Conservation (phyloP, 2,113 vertebrate species). For the Syrmaticus mikado region DNA sequence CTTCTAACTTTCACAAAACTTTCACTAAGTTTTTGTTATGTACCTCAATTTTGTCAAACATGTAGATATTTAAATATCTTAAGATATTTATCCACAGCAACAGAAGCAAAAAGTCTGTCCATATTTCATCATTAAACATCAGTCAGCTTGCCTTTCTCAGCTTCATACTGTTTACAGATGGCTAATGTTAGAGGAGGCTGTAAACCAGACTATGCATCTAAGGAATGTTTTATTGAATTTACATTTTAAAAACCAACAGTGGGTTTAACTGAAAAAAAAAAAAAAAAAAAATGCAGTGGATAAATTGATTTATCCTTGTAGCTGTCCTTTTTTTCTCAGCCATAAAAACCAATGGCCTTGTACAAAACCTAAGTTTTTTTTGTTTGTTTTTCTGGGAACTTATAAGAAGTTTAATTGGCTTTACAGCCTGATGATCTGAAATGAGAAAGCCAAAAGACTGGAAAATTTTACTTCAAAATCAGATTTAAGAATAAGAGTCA, state of each 20-base stretch:
- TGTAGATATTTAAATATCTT: not conserved
- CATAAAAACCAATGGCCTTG: not conserved
- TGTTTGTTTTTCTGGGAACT: not conserved
- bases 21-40: not conserved
- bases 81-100: not conserved
- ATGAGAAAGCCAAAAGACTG: not conserved
- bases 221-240: conserved; percentile 4
- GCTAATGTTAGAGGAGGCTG: not conserved
- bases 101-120: not conserved
- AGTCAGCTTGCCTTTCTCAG: not conserved
- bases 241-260: not conserved
- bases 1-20: not conserved
- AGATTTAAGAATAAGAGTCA: not conserved
- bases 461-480: conserved; percentile 11
- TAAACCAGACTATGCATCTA: not conserved
- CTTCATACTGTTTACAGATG: not conserved
- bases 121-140: not conserved
- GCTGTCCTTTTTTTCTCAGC: not conserved
- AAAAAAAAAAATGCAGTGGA: conserved; percentile 29
- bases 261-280: conserved; percentile 38
- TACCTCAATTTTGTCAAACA: not conserved
- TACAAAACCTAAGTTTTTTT: not conserved
- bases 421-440: not conserved
- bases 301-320: not conserved
- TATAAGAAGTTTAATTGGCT: not conserved